These are phyloP conservation scores for Streblospio benedicti DNA, from an alignment of 1,140 invertebrate genomes.

Conservation along the genomic window DNA sequence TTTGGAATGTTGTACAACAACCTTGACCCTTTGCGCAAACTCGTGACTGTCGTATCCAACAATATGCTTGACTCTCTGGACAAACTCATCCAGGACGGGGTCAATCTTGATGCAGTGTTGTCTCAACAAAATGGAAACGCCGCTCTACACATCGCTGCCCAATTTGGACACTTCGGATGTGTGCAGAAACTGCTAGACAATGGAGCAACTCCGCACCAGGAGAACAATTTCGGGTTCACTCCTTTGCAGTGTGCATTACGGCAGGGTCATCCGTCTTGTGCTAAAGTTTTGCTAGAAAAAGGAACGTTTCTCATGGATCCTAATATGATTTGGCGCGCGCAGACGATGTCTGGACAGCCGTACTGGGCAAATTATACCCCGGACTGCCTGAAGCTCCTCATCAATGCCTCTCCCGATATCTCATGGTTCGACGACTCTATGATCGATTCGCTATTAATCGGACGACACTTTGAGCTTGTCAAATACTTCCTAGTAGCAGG, in stretches of 20 bases:
- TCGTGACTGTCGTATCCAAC: neutral
- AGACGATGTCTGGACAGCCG: neutral
- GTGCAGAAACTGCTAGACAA: neutral
- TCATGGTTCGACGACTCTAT: neutral
- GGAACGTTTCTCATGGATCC: neutral
- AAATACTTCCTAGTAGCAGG: slow-evolving; percentile 5
- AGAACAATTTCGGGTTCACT: slow-evolving; percentile 8
- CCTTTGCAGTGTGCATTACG: neutral
- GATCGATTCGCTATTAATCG: neutral
- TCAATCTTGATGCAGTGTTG: neutral
- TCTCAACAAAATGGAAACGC: neutral
- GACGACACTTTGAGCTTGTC: neutral
- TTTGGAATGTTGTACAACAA: slow-evolving; percentile 9
- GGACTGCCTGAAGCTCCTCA: neutral
- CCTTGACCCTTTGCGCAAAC: neutral
- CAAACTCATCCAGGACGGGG: neutral
- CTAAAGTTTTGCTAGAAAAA: neutral
- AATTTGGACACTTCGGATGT: slow-evolving; percentile 1
- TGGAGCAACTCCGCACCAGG: neutral
- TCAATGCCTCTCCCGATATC: neutral
- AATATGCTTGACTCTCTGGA: slow-evolving; percentile 1
- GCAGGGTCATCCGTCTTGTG: neutral
- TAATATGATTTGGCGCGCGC: neutral
- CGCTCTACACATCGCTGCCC: slow-evolving; percentile 4
- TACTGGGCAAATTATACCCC: neutral